A percentile compares a stretch with the other conserved stretches of the same genome.
phyloP scores from a whole-genome alignment of 2,888 invertebrate genomes.

The Catocala sponsa region DNA sequence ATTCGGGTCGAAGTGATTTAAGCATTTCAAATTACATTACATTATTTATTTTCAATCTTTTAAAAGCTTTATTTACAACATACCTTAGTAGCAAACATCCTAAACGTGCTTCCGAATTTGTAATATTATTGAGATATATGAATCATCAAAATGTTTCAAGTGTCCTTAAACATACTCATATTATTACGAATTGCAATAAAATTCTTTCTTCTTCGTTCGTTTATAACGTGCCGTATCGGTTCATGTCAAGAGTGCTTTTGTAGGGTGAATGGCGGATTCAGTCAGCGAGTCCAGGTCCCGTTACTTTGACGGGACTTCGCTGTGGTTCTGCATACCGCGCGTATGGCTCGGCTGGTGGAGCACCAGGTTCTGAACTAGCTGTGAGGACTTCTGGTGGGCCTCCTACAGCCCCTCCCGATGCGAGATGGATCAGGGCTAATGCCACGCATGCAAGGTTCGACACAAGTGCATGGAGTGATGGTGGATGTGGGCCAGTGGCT shows the following conservation, averaged over 20 bases:
- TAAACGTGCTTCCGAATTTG: too few relatives aligned
- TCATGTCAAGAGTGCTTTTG: conserved; percentile 61
- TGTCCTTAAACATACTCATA: background rate
- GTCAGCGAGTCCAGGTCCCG: conserved; percentile 75
- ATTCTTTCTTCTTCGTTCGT: background rate
- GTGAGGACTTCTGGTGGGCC: conserved; percentile 94
- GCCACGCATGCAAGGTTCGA: conserved; percentile 94
- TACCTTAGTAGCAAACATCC: too few relatives aligned
- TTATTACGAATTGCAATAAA: conserved; percentile 3
- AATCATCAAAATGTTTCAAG: conserved; percentile 32
- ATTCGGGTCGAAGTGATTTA: too few relatives aligned
- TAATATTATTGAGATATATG: conserved; percentile 36
- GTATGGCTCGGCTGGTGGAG: conserved; percentile 93
- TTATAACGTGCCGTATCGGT: conserved; percentile 16
- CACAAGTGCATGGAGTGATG: conserved; percentile 94
- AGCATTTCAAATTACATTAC: too few relatives aligned
- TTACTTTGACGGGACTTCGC: conserved; percentile 91
- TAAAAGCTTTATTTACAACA: too few relatives aligned
- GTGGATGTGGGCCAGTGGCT: conserved; percentile 94
- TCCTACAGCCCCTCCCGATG: conserved; percentile 90
- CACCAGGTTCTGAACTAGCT: conserved; percentile 91
- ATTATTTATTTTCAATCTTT: too few relatives aligned
- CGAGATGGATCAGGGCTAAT: conserved; percentile 93
- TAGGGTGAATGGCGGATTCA: conserved; percentile 90
- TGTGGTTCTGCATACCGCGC: conserved; percentile 95